Evolutionary conservation across 2,888 invertebrate species (phyloP).

Genomic region (Sialis fuliginosa): DNA sequence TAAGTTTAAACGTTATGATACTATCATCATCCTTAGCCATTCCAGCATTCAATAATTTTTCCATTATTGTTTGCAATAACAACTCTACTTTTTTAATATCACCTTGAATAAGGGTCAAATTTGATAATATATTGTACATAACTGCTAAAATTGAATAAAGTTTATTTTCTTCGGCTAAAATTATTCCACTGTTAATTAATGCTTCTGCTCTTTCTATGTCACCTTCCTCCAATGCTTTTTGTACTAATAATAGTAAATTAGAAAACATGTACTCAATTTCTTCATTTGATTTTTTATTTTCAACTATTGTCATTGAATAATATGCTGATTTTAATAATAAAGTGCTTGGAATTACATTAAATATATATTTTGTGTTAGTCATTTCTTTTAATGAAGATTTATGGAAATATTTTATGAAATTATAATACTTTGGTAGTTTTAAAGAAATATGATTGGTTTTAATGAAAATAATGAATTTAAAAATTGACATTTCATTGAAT

Average conservation of each 20-base stretch:
- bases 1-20: constrained; percentile 25
- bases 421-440: too few relatives aligned
- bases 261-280: too few relatives aligned
- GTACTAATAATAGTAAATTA: constrained; percentile 1
- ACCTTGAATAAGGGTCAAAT: constrained; percentile 24
- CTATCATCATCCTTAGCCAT: constrained; percentile 21
- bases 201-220: constrained; percentile 22
- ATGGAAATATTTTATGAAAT: too few relatives aligned
- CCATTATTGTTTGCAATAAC: constrained; percentile 22
- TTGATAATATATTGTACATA: constrained; percentile 26
- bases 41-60: constrained; percentile 23
- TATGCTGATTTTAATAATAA: too few relatives aligned
- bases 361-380: too few relatives aligned
- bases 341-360: too few relatives aligned
- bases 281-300: too few relatives aligned
- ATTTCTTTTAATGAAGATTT: too few relatives aligned
- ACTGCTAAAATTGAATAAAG: constrained; percentile 13
- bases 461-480: too few relatives aligned
- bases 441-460: too few relatives aligned
- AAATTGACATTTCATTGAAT: too few relatives aligned
- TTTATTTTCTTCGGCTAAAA: constrained; percentile 23
- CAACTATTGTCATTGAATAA: too few relatives aligned
- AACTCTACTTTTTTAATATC: constrained; percentile 23
- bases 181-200: constrained; percentile 22
- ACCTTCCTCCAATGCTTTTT: constrained; percentile 21